Evolutionary conservation across 2,888 invertebrate genomes (phyloP), one percentile per base, ranked within the genome.

Genomic region (Rhogogaster chlorosoma): DNA sequence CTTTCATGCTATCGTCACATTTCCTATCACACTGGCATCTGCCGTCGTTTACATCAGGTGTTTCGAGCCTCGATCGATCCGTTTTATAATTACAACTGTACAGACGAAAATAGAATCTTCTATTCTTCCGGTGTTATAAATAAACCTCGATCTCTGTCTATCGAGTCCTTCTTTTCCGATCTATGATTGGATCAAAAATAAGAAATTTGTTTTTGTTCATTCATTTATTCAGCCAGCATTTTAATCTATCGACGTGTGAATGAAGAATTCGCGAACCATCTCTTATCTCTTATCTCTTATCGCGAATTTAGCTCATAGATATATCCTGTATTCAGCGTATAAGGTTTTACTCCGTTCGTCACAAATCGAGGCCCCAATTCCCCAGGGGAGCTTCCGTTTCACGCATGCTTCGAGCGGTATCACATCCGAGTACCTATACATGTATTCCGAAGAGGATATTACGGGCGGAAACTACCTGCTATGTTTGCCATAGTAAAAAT

Each of bases 311-410:
- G 3, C 1, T 45, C 15, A 45, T 45, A 10, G 2, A 12, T 15
- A 45, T 36, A 36, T n/a, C n/a, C n/a, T n/a, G n/a, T 22, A 57
- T n/a, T 22, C 22, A 22, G n/a, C 22, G 7, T 22, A 18, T 18
- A n/a, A n/a, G 57, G 57, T n/a, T 18, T 49, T 18, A 49, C 49
- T 49, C n/a, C 18, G 26, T 61, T 61, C 10, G 61, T 26, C n/a
- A 22, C 22, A 61, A 61, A 61, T 61, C 61, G 61, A 61, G 26
- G 61, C 12, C 61, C 61, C 61, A 10, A 26, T n/a, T 26, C n/a
- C 61, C 22, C 61, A 61, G 61, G 61, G 61, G 10, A 61, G 61
- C 61, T 61, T 61, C 61, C 61, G 61, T 61, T 61, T 26, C 26
- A 61, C n/a, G 61, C 61, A 61, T 61, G 61, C 26, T 61, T 61